Evolutionary conservation across 1,140 invertebrate genomes (phyloP).

Genomic region (Pseudoatta argentina): DNA sequence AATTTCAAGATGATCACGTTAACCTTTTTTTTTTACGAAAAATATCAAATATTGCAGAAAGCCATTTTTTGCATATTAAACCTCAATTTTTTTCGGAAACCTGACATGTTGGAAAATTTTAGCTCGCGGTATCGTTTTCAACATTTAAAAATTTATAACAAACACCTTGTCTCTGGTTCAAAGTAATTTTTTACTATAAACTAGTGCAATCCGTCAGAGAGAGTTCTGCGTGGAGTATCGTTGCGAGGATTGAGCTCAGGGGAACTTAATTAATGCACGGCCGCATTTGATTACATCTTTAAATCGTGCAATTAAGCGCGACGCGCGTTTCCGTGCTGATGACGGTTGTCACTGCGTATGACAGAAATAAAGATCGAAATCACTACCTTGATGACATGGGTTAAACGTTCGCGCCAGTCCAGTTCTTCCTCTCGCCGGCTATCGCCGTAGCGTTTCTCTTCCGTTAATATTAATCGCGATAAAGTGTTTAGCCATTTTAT

Average conservation of each 20-base stretch:
- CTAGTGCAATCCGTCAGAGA: background rate
- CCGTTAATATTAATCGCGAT: slow-evolving; percentile 57
- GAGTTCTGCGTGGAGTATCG: background rate
- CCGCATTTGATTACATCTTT: slow-evolving; percentile 46
- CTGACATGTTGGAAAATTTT: no score
- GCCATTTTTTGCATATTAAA: no score
- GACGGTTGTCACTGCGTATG: slow-evolving; percentile 38
- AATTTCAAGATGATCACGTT: no score
- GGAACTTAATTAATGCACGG: background rate
- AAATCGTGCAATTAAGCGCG: slow-evolving; percentile 55
- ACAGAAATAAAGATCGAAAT: slow-evolving; percentile 61
- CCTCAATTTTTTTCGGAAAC: no score
- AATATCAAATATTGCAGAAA: no score
- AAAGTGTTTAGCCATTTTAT: slow-evolving; percentile 35
- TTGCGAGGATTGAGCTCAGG: background rate
- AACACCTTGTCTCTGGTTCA: no score
- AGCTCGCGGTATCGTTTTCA: no score
- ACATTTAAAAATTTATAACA: no score
- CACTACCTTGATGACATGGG: slow-evolving; percentile 45
- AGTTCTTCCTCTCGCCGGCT: background rate
- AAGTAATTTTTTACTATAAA: no score
- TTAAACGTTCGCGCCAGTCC: slow-evolving; percentile 26
- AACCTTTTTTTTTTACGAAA: no score
- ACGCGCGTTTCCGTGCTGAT: slow-evolving; percentile 28
- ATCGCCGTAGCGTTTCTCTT: background rate